These are phyloP conservation scores for Indicator maculatus DNA, from an alignment of 2,113 vertebrate genomes.

Conservation along the genomic window DNA sequence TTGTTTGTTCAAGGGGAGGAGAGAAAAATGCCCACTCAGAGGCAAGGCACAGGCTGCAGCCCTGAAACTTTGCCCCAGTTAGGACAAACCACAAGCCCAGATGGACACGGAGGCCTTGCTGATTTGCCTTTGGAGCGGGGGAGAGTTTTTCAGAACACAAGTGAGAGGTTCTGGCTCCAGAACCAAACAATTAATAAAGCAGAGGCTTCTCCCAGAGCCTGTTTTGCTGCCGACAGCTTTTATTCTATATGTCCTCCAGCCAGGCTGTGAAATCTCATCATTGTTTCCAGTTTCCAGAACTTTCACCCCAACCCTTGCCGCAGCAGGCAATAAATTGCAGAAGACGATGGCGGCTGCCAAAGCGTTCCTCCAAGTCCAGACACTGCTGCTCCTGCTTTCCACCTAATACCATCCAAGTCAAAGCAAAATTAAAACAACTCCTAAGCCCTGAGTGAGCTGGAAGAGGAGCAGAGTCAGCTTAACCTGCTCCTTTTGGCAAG, in stretches of 20 bases:
- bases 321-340: conserved; percentile 19
- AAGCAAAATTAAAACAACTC: neutral
- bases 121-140: neutral
- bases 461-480: neutral
- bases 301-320: neutral
- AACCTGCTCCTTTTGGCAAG: conserved; percentile 37
- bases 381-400: neutral
- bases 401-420: neutral
- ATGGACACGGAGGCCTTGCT: neutral
- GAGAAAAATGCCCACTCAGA: neutral
- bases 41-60: neutral
- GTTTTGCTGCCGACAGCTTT: neutral
- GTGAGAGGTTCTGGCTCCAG: neutral
- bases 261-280: neutral
- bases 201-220: neutral
- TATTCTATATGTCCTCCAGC: neutral
- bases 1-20: neutral
- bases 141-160: neutral
- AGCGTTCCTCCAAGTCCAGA: conserved; percentile 21
- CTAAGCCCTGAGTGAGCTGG: neutral
- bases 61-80: neutral
- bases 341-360: neutral
- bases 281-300: conserved; percentile 41
- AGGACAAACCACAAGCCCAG: neutral
- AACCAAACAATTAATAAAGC: neutral